Evolutionary conservation across 2,888 invertebrate genomes (phyloP).

Genomic region (Cryptosula pallasiana): DNA sequence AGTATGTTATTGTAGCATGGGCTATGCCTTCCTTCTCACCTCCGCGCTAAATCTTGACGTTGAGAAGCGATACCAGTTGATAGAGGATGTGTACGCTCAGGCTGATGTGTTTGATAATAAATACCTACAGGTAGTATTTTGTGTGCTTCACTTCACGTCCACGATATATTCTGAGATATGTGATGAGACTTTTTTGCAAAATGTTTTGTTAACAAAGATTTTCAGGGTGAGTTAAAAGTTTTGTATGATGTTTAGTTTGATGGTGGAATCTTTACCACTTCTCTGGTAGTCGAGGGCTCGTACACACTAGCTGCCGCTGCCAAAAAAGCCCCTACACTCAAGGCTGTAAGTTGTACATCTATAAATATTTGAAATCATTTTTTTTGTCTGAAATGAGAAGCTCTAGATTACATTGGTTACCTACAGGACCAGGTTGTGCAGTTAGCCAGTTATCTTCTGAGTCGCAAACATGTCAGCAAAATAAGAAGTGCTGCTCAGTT

Average conservation of each 20-base stretch:
- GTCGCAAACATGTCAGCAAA: slow-evolving; percentile 80
- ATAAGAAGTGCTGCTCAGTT: slow-evolving; percentile 76
- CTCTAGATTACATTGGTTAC: too few relatives aligned
- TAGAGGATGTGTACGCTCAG: slow-evolving; percentile 87
- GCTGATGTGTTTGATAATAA: slow-evolving; percentile 90
- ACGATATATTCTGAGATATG: too few relatives aligned
- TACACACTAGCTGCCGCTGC: slow-evolving; percentile 62
- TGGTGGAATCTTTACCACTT: slow-evolving; percentile 55
- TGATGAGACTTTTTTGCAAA: too few relatives aligned
- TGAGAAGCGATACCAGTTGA: slow-evolving; percentile 61
- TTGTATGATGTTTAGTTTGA: slow-evolving; percentile 85
- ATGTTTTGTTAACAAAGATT: too few relatives aligned
- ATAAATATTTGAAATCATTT: neutral
- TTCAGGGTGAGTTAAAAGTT: too few relatives aligned
- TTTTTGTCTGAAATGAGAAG: too few relatives aligned
- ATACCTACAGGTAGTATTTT: slow-evolving; percentile 57
- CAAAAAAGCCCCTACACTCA: slow-evolving; percentile 67
- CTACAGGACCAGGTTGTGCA: slow-evolving; percentile 71
- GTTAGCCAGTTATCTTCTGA: slow-evolving; percentile 82
- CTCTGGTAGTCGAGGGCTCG: slow-evolving; percentile 62
- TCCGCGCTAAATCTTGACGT: slow-evolving; percentile 63
- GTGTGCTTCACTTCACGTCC: too few relatives aligned
- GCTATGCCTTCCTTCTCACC: slow-evolving; percentile 78
- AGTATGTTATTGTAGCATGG: slow-evolving; percentile 65
- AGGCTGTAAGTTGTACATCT: slow-evolving; percentile 43